Base-by-base conservation (phyloP, 2,113 vertebrate genomes). In the Epinephelus fuscoguttatus region DNA sequence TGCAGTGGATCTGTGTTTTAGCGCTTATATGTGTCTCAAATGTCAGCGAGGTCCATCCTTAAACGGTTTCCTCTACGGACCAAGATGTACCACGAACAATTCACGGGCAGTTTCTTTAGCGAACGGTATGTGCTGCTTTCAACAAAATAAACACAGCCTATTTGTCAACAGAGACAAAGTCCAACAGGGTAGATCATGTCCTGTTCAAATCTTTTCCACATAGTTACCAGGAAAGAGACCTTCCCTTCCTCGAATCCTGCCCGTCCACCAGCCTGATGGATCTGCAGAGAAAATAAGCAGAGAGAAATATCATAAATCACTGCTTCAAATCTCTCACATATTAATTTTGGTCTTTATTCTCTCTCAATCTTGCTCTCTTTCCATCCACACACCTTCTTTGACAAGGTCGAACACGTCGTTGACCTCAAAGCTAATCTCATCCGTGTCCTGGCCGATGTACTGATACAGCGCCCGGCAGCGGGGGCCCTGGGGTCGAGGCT, bases 151-250 rank as follows among this genome's bases (percentile, higher is more conserved):
- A 40, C n/a, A 12, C 33, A 37, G 33, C 33, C 33, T 9, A 19
- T 53, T 76, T 14, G 71, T 70, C 25, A 25, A 59, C n/a, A 69
- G 59, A 69, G 59, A 60, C 2, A 52, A 33, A 4, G 53, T 72
- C 52, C 6, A 64, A 3, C 5, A 62, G 40, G 27, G 30, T 2
- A 3, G n/a, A 33, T 33, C 6, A 14, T 33, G 40, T 25, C 27
- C 52, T 55, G 27, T n/a, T 99, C 94, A 99, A 84, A 99, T 98
- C 93, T 97, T 99, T 93, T 98, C 96, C 79, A 99, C 98, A 0
- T 99, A 99, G 90, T 99, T 99, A 42, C 98, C 98, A 0, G 98
- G 98, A 80, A 99, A 99, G 37, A 99, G 96, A 42, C 98, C 98
- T 84, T 99, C 97, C 82, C 80, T 96, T 64, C 98, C 98, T 0